Evolutionary conservation across 2,797 vertebrate species (phyloP).

Genomic region (Tokudaia tokunoshimensis): DNA sequence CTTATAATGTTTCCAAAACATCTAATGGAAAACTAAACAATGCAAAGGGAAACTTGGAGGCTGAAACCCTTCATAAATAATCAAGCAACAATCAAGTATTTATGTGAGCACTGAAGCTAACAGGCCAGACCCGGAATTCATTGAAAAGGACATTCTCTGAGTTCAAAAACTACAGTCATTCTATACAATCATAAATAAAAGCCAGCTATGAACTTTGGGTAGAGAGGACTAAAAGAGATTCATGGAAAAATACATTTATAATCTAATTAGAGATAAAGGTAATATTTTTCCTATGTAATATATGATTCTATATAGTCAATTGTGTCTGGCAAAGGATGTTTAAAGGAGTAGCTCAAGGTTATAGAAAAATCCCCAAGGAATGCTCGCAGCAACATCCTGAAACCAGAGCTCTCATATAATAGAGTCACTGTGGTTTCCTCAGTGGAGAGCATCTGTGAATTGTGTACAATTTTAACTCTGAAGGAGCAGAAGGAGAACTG

Average conservation of each 20-base stretch:
- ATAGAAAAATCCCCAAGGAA: constrained; percentile 74
- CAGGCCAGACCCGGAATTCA: constrained; percentile 23
- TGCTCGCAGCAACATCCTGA: constrained; percentile 80
- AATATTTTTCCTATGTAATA: constrained; percentile 28
- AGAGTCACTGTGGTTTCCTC: constrained; percentile 79
- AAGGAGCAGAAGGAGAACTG: not conserved
- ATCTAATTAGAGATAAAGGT: constrained; percentile 62
- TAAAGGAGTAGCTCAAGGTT: constrained; percentile 77
- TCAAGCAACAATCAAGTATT: constrained; percentile 53
- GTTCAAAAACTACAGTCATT: constrained; percentile 43
- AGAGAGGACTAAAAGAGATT: constrained; percentile 20
- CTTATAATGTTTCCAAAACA: constrained; percentile 57
- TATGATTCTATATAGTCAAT: constrained; percentile 34
- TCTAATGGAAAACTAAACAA: constrained; percentile 37
- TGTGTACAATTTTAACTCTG: constrained; percentile 18
- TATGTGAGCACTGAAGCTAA: not conserved
- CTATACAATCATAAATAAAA: constrained; percentile 17
- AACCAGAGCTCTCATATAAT: constrained; percentile 77
- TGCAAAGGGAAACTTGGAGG: not conserved
- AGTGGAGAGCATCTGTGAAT: constrained; percentile 46
- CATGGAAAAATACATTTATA: constrained; percentile 28
- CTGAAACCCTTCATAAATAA: constrained; percentile 60
- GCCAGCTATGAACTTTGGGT: not conserved
- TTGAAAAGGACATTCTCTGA: constrained; percentile 34
- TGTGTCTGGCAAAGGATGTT: constrained; percentile 60